phyloP scores from a whole-genome alignment of 2,797 vertebrate genomes.

The Rhynchonycteris naso region DNA sequence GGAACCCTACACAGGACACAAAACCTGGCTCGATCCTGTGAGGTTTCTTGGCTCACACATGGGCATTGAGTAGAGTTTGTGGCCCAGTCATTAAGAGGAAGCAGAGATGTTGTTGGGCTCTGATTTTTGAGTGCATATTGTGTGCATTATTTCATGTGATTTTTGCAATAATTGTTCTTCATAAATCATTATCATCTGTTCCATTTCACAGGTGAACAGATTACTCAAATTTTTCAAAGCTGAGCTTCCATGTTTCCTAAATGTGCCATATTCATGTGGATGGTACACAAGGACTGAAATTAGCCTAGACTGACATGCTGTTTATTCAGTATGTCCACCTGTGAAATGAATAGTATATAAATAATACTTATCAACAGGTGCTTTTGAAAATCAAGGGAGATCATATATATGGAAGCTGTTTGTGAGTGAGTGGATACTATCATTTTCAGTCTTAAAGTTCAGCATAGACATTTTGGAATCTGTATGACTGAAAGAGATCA shows the following conservation, averaged over 20 bases:
- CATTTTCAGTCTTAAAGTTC: background rate
- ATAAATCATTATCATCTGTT: background rate
- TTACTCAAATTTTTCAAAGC: background rate
- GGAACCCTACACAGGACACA: background rate
- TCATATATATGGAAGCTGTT: background rate
- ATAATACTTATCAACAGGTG: background rate
- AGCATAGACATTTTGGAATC: background rate
- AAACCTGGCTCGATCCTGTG: background rate
- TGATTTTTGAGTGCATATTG: background rate
- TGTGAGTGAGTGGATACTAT: background rate
- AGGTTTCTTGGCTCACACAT: background rate
- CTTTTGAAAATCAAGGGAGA: background rate
- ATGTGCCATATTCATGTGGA: accelerated
- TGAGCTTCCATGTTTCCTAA: background rate
- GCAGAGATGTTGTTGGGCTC: background rate
- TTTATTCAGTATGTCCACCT: background rate
- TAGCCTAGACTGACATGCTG: background rate
- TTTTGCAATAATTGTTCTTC: background rate
- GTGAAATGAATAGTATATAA: background rate
- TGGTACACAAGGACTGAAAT: background rate
- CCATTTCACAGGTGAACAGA: background rate
- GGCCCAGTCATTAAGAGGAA: background rate
- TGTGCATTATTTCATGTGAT: background rate
- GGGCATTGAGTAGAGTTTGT: accelerated
- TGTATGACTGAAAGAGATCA: background rate